Evolutionary conservation across 2,113 vertebrate genomes (phyloP).

Genomic region (Heterotis niloticus): DNA sequence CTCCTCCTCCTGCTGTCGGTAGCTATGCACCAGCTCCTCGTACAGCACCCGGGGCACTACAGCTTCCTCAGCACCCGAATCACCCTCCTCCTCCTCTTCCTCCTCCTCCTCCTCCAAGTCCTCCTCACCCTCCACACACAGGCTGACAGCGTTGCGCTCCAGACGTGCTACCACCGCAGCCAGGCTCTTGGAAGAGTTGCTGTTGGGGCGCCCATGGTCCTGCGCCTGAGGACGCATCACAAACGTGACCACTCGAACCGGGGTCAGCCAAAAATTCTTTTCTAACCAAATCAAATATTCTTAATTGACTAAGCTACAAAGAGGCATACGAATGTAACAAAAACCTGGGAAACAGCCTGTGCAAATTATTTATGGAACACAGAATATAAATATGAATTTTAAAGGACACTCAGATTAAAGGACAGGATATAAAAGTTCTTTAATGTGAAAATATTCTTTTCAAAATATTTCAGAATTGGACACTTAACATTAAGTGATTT

Average conservation of each 20-base stretch:
- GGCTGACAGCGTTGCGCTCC: conserved; percentile 70
- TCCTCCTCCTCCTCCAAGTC: conserved; percentile 68
- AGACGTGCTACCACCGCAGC: conserved; percentile 94
- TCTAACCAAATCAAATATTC: not conserved
- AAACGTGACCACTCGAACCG: not conserved
- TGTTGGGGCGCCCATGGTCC: conserved; percentile 61
- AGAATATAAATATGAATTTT: too few relatives aligned
- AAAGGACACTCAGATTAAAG: too few relatives aligned
- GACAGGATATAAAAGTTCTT: too few relatives aligned
- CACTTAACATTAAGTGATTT: too few relatives aligned
- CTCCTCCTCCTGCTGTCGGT: conserved; percentile 95
- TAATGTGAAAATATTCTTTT: too few relatives aligned
- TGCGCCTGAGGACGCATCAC: conserved; percentile 49
- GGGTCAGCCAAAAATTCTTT: not conserved
- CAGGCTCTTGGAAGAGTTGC: conserved; percentile 80
- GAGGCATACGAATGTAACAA: too few relatives aligned
- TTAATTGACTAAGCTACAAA: too few relatives aligned
- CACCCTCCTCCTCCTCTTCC: conserved; percentile 59
- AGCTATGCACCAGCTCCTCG: conserved; percentile 92
- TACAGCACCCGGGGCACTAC: conserved; percentile 89
- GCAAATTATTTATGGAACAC: too few relatives aligned
- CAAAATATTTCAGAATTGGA: too few relatives aligned
- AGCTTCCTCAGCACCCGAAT: conserved; percentile 63
- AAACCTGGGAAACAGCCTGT: too few relatives aligned
- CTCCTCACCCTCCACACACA: conserved; percentile 67